A percentile compares a stretch with the other conserved stretches of the same genome.
These are phyloP conservation scores for Coreoperca whiteheadi DNA, from an alignment of 2,113 vertebrate species.

Conservation along the genomic window DNA sequence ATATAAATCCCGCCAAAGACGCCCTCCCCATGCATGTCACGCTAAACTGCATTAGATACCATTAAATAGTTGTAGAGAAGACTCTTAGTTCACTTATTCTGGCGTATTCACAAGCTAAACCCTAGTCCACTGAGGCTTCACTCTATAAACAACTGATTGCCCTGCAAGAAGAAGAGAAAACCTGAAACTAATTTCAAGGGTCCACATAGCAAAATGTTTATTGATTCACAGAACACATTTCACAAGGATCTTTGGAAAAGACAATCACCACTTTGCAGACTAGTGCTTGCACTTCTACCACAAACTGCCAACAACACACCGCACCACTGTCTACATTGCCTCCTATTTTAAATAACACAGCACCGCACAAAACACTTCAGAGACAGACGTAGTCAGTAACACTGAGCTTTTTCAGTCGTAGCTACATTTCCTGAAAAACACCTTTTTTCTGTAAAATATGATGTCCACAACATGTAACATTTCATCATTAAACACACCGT, in stretches of 20 bases:
- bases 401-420: not conserved
- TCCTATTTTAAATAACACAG: slow-evolving; percentile 21
- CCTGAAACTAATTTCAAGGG: slow-evolving; percentile 8
- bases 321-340: not conserved
- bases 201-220: slow-evolving; percentile 58
- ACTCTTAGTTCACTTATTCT: not conserved
- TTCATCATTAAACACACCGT: slow-evolving; percentile 10
- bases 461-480: slow-evolving; percentile 24
- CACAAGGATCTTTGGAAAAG: slow-evolving; percentile 18
- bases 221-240: slow-evolving; percentile 59
- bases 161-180: not conserved
- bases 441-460: not conserved
- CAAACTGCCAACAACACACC: not conserved
- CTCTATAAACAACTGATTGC: not conserved
- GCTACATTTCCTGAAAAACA: slow-evolving; percentile 23
- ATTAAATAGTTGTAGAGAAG: not conserved
- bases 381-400: slow-evolving; percentile 26
- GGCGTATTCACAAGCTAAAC: not conserved
- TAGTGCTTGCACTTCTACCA: slow-evolving; percentile 24
- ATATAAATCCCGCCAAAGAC: not conserved
- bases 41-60: not conserved
- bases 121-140: not conserved
- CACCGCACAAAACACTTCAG: slow-evolving; percentile 20
- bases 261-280: slow-evolving; percentile 14
- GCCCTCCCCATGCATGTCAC: not conserved